These are phyloP conservation scores for Rousettus leschenaultii DNA, from an alignment of 2,113 vertebrate species.

Conservation along the genomic window DNA sequence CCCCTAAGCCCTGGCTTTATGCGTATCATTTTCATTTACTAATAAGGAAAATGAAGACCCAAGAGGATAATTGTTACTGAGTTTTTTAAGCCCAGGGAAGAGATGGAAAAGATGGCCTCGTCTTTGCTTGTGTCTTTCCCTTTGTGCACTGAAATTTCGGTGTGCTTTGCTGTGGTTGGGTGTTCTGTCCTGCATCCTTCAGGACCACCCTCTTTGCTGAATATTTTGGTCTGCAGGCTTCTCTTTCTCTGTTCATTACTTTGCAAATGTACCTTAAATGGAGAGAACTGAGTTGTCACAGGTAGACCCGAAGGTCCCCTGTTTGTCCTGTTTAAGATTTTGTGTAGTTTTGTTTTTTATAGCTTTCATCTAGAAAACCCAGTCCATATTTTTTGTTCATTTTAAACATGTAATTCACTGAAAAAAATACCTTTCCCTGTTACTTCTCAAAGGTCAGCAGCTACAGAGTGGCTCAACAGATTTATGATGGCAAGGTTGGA, in stretches of 20 bases:
- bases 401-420: neutral
- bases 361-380: neutral
- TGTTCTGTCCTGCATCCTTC: neutral
- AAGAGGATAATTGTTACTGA: neutral
- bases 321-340: neutral
- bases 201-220: too few species aligned
- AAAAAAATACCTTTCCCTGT: neutral
- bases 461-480: neutral
- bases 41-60: neutral
- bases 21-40: neutral
- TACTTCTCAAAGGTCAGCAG: constrained; percentile 8
- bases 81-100: neutral
- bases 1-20: neutral
- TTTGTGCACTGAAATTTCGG: neutral
- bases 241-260: neutral
- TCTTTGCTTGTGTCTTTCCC: neutral
- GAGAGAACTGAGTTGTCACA: neutral
- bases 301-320: neutral
- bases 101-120: neutral
- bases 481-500: constrained; percentile 45
- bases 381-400: neutral
- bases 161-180: neutral
- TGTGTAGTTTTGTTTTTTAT: neutral
- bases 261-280: neutral
- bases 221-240: neutral